Conservation (phyloP, 2,797 vertebrate species). For the Chelonia mydas region DNA sequence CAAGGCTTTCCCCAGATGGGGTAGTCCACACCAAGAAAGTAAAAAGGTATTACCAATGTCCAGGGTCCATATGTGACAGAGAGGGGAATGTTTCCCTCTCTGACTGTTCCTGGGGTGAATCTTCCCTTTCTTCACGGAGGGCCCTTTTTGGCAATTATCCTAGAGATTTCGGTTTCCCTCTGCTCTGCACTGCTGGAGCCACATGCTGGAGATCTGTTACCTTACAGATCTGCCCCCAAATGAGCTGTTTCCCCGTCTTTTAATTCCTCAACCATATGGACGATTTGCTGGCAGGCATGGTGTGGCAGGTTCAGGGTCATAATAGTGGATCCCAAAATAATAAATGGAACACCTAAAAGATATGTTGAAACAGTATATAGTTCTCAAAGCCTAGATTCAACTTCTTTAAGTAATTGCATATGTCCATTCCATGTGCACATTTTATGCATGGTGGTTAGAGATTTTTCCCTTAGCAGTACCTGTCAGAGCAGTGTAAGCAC, state of each 20-base stretch:
- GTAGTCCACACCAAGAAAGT: not conserved
- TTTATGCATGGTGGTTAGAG: too few species aligned
- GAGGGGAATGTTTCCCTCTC: not conserved
- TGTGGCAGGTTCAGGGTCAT: not conserved
- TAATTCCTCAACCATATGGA: too few species aligned
- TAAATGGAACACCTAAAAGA: rapidly evolving
- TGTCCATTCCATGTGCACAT: too few species aligned
- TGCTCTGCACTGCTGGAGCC: not conserved
- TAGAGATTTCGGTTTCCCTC: not conserved
- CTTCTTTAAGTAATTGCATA: too few species aligned
- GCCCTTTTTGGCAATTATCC: not conserved
- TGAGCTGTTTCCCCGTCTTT: not conserved
- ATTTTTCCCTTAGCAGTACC: too few species aligned
- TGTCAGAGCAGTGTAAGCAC: too few species aligned
- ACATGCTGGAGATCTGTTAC: not conserved
- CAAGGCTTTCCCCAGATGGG: not conserved
- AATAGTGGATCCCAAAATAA: not conserved
- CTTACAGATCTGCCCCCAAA: not conserved
- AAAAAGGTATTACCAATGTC: not conserved
- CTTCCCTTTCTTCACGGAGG: not conserved
- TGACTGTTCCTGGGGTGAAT: not conserved
- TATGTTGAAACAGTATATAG: not conserved
- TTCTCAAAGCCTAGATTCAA: not conserved
- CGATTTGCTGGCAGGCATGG: not conserved
- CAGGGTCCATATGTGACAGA: not conserved